Percentiles rank a stretch among this genome's conserved stretches.
phyloP scores from a whole-genome alignment of 2,113 vertebrate species.

The Gymnogyps californianus region DNA sequence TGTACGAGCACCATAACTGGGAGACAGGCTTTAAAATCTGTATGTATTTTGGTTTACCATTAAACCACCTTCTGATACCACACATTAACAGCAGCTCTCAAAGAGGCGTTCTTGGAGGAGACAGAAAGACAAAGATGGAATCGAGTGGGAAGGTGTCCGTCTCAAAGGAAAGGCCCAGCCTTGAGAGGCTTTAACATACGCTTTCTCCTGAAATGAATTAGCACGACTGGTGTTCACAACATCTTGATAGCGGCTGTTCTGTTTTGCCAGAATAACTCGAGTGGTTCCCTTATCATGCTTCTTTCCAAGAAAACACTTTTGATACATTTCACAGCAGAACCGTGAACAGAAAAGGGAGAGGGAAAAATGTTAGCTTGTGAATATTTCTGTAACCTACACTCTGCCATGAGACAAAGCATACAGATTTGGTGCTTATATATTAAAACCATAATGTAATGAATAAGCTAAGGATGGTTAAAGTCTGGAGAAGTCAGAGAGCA shows the following conservation, averaged over 20 bases:
- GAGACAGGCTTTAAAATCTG: neutral
- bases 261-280: neutral
- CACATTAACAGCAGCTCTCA: neutral
- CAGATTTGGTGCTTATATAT: neutral
- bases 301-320: neutral
- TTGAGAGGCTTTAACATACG: neutral
- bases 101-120: neutral
- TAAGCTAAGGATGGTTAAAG: neutral
- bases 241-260: neutral
- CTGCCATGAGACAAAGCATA: neutral
- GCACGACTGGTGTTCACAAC: fast-evolving
- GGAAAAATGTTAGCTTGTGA: neutral
- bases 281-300: neutral
- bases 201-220: neutral
- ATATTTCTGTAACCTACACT: neutral
- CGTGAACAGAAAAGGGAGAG: neutral
- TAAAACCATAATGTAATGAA: fast-evolving
- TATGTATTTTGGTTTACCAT: neutral
- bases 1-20: neutral
- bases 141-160: neutral
- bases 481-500: neutral
- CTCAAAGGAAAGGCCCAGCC: neutral
- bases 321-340: neutral
- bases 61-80: neutral
- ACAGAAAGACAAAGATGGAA: neutral